phyloP scores from a whole-genome alignment of 2,797 vertebrate genomes.

The Clangula hyemalis region DNA sequence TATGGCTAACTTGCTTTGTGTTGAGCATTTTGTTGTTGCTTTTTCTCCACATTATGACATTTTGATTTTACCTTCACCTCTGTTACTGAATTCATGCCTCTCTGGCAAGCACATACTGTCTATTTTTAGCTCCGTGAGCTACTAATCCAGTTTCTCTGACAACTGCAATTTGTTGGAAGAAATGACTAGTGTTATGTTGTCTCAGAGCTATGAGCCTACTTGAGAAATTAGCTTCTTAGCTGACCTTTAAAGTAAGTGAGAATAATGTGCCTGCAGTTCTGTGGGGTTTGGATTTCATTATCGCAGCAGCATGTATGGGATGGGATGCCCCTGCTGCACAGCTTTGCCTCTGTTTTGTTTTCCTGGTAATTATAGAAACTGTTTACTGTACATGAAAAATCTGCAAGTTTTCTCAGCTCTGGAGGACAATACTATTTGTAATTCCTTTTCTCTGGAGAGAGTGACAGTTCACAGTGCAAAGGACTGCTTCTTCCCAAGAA shows the following conservation, averaged over 20 bases:
- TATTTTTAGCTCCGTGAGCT: conserved; percentile 38
- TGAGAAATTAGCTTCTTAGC: conserved; percentile 24
- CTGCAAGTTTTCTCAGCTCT: conserved; percentile 61
- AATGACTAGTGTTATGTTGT: not conserved
- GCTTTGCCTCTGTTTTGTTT: conserved; percentile 38
- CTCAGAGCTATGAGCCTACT: conserved; percentile 1
- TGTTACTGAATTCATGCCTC: not conserved
- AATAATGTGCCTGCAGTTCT: conserved; percentile 8
- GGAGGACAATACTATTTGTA: conserved; percentile 40
- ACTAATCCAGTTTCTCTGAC: conserved; percentile 48
- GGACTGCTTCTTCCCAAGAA: not conserved
- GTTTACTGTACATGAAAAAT: conserved; percentile 37
- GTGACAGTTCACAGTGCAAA: conserved; percentile 5
- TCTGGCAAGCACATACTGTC: not conserved
- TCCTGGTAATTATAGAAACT: conserved; percentile 42
- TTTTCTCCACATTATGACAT: not conserved
- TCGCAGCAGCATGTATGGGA: not conserved
- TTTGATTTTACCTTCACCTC: conserved; percentile 20
- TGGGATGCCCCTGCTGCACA: not conserved
- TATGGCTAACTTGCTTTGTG: not conserved
- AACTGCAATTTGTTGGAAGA: conserved; percentile 19
- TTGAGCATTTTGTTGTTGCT: not conserved
- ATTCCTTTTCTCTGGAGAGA: conserved; percentile 37
- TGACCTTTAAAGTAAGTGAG: conserved; percentile 56
- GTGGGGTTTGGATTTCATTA: conserved; percentile 46